Percentiles rank a stretch among this genome's conserved stretches.
Evolutionary conservation across 2,113 vertebrate species (phyloP).

Genomic region (Mystacornis crossleyi): DNA sequence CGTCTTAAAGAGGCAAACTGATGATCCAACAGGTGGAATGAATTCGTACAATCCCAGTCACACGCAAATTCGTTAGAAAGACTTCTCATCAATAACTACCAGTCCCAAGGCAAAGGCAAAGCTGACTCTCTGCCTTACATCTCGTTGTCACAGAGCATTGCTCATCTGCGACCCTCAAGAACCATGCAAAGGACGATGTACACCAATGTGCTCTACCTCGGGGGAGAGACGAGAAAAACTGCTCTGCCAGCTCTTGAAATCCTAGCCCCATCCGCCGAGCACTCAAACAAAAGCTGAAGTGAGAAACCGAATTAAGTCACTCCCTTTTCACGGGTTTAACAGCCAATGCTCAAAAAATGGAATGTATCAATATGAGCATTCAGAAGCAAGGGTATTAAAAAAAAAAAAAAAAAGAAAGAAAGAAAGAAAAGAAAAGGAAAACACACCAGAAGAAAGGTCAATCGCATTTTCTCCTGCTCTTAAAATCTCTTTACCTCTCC

Average conservation of each 20-base stretch:
- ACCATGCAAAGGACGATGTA: rapidly evolving
- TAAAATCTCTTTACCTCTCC: background rate
- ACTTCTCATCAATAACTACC: background rate
- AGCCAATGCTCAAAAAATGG: background rate
- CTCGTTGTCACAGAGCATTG: rapidly evolving
- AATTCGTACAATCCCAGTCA: background rate
- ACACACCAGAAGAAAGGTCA: too few relatives aligned
- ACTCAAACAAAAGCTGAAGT: background rate
- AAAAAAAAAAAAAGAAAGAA: background rate
- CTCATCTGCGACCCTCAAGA: background rate
- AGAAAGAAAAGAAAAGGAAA: background rate
- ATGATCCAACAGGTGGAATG: background rate
- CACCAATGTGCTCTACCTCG: background rate
- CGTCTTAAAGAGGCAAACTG: background rate
- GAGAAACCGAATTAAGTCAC: background rate
- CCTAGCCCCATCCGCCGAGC: background rate
- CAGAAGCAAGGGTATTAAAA: background rate
- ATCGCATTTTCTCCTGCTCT: background rate
- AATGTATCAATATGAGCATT: background rate
- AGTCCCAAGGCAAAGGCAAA: background rate
- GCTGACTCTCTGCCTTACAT: background rate
- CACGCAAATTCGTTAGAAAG: background rate
- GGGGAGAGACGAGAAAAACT: background rate
- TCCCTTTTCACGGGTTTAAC: background rate
- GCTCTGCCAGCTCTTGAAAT: background rate